Base-by-base conservation (phyloP, 2,113 vertebrate species). In the Takifugu bimaculatus region DNA sequence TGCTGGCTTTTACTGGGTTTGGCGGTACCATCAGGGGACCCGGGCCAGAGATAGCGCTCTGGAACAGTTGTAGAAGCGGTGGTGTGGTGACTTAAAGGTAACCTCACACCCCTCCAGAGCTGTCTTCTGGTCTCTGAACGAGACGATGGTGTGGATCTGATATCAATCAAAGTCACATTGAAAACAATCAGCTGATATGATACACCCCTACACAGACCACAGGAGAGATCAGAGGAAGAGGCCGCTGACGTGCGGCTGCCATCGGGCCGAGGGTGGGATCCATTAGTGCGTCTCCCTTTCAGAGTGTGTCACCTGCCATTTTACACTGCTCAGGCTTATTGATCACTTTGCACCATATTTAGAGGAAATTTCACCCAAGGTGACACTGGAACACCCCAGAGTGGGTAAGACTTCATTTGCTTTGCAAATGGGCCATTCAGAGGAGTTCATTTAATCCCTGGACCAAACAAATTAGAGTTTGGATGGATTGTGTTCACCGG, bases 91-190 rank as follows among this genome's bases (percentile, higher is more conserved):
- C 70, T 53, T 45, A n/a, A 35, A 57, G 65, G 79, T 74, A 84
- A 75, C 5, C 6, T n/a, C 77, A 85, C 78, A 79, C 45, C 64
- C 72, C 47, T 9, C 3, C 39, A 67, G 51, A 72, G 74, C 54
- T 75, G 44, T 71, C 69, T 62, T 70, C 72, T 75, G 71, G 73
- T 70, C 71, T 63, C 60, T 64, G 65, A 70, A 75, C 69, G 26
- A 74, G 74, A 75, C 77, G 83, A 75, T 73, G 65, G 58, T 45
- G 20, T 57, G 73, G 72, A 44, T 72, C 74, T 78, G 85, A 85
- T 87, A 84, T 88, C 87, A 87, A 86, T 89, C 88, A 90, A 86
- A 88, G 88, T 87, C 83, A 86, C 85, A 78, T 82, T 82, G 88
- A 86, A 87, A 85, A 84, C 80, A 80, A 76, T 82, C 83, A 80